Conservation (phyloP, 2,888 invertebrate species). For the Pecten maximus region DNA sequence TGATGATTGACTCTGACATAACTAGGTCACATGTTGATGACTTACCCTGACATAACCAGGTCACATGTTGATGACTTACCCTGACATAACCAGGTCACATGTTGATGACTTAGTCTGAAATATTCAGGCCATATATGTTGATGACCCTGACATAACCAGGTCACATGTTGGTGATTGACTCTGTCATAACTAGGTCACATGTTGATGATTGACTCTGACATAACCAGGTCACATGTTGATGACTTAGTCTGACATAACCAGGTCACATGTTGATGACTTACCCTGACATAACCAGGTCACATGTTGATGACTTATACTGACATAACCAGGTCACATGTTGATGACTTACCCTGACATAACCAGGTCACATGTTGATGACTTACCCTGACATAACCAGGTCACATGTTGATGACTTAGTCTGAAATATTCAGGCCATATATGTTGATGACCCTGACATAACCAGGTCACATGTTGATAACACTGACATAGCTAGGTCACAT, state of each 20-base stretch:
- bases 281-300: background rate
- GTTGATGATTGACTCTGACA: background rate
- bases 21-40: background rate
- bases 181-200: background rate
- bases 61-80: background rate
- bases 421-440: background rate
- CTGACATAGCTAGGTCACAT: background rate
- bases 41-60: slow-evolving; percentile 7
- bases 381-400: background rate
- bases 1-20: too few species aligned
- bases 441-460: background rate
- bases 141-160: background rate
- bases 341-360: background rate
- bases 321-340: slow-evolving; percentile 2
- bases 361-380: background rate
- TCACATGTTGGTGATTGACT: background rate
- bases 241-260: background rate
- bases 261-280: background rate
- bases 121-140: background rate
- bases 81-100: slow-evolving; percentile 13
- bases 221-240: background rate
- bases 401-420: background rate
- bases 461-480: background rate
- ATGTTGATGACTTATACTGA: background rate
- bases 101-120: background rate